A percentile compares a stretch with the other conserved stretches of the same genome.
Evolutionary conservation across 2,113 vertebrate species (phyloP).

Genomic region (Elanoides forficatus): DNA sequence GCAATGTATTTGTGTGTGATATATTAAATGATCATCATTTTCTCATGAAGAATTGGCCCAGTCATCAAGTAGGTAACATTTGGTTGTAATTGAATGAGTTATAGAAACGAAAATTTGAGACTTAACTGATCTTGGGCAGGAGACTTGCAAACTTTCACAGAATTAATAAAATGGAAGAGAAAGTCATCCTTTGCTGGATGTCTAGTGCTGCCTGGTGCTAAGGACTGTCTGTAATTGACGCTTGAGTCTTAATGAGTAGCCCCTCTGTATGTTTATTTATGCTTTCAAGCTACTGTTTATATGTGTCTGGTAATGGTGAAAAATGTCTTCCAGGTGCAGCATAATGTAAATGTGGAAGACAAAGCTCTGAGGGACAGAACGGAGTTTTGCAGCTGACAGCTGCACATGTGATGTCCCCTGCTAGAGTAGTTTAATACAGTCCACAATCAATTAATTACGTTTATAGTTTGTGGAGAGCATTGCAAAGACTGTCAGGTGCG

Average conservation of each 20-base stretch:
- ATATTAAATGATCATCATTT: not conserved
- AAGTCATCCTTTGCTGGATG: not conserved
- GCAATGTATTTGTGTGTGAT: not conserved
- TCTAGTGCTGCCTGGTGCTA: not conserved
- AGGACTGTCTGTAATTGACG: not conserved
- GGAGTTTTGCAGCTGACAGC: slow-evolving; percentile 44
- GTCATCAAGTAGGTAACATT: not conserved
- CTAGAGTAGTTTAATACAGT: slow-evolving; percentile 29
- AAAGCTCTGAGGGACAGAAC: not conserved
- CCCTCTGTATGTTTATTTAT: slow-evolving; percentile 17
- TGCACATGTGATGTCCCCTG: slow-evolving; percentile 20
- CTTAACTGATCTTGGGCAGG: not conserved
- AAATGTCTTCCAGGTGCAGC: slow-evolving; percentile 52
- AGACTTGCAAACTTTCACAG: not conserved
- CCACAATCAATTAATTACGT: slow-evolving; percentile 28
- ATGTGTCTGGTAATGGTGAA: slow-evolving; percentile 28
- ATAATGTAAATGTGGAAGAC: not conserved
- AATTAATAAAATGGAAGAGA: not conserved
- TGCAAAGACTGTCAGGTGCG: not conserved
- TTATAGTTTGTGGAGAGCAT: not conserved
- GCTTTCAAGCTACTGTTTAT: slow-evolving; percentile 20
- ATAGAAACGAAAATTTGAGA: not conserved
- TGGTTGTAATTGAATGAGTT: not conserved
- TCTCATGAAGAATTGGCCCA: not conserved
- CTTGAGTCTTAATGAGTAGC: slow-evolving; percentile 8